phyloP scores from a whole-genome alignment of 35 echinoderm and acorn worm species.

The Holothuria glaberrima region DNA sequence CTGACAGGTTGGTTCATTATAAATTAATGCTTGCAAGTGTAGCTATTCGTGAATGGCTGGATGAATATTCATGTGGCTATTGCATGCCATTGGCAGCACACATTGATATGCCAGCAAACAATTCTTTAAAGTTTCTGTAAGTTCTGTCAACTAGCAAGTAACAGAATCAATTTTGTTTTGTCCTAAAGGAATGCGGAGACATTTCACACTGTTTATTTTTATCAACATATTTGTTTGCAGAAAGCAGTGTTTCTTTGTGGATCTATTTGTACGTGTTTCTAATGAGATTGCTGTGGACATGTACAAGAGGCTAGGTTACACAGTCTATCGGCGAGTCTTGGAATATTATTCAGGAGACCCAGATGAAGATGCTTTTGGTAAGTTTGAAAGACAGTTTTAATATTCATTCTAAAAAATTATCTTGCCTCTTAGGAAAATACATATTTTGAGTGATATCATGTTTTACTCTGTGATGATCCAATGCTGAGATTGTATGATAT shows the following conservation, averaged over 20 bases:
- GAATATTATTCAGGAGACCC: constrained; percentile 99
- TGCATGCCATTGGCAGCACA: no score
- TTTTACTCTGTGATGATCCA: no score
- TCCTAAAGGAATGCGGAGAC: no score
- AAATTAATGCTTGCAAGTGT: background rate
- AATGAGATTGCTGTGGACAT: constrained; percentile 92
- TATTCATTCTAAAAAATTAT: no score
- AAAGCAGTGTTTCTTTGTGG: constrained; percentile 93
- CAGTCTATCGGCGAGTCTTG: constrained; percentile 88
- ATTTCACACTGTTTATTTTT: no score
- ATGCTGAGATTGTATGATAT: no score
- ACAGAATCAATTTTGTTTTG: no score
- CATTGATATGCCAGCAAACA: background rate
- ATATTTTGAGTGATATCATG: no score
- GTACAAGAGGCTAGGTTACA: constrained; percentile 95
- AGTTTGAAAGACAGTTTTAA: background rate
- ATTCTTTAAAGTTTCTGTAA: background rate
- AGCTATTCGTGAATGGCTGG: background rate
- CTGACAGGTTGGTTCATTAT: constrained; percentile 68
- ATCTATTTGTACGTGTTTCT: constrained; percentile 94
- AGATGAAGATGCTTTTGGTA: constrained; percentile 99
- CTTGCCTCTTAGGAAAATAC: no score
- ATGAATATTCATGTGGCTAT: background rate
- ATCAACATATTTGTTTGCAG: constrained; percentile 31
- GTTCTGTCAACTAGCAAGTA: no score